Base-by-base conservation (phyloP, 2,888 invertebrate genomes). In the Rotaria socialis region DNA sequence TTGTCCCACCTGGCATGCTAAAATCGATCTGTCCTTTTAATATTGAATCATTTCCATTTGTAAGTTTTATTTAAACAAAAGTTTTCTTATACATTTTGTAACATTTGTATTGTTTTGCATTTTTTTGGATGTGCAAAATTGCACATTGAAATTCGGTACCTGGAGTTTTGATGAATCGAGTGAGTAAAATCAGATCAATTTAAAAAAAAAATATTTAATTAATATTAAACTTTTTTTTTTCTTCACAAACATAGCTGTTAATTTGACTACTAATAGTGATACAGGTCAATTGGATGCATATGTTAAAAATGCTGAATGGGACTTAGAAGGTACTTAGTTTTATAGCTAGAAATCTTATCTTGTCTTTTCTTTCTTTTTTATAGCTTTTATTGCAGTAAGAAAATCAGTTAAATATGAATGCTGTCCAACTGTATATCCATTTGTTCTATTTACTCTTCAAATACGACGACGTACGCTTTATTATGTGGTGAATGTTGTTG, bases 1-100 rank as follows among this genome's bases (percentile, higher is more conserved):
- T 97, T 93, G 95, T 98, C 90, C 98, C 98, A 89, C 98, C 98
- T 87, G 97, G 97, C 89, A 97, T 98, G 92, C 96, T 98, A 93
- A 96, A 96, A 92, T 96, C 96, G 92, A 97, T 97, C 89, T 98
- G 98, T 93, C 96, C 96, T 92, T 97, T 98, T 90, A 96, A 97
- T 93, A 97, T 98, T 93, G 97, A 96, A 89, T 97, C 97, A 97
- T 98, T 97, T 93, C 97, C 97, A 88, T 98, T 58, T 43, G 85
- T 43, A 27, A 50, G 84, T 84, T 55, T 84, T 47, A 67, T 27
- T n/a, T 4, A n/a, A 2, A 19, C 8, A 27, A n/a, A 35, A 35
- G 35, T 35, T 67, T 11, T 14, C 0, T 27, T 7, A 10, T 1
- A 14, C 50, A 50, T 50, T 67, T n/a, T 52, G 10, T 14, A 84